These are phyloP conservation scores for Ypsolopha sequella DNA, from an alignment of 2,888 invertebrate genomes.

Conservation along the genomic window DNA sequence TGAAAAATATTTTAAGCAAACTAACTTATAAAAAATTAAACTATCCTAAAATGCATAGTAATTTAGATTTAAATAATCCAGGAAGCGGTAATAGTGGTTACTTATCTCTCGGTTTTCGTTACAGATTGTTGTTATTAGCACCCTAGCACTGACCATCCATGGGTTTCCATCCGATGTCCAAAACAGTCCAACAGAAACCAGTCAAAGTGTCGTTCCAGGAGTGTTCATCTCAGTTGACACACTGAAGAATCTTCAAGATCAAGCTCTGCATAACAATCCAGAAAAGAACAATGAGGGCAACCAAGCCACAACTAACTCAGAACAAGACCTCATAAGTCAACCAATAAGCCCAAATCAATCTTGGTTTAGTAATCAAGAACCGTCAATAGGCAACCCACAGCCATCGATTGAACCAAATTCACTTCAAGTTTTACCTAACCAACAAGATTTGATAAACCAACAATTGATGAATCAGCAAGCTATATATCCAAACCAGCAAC, in stretches of 20 bases:
- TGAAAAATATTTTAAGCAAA: too few species aligned
- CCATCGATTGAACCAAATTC: conserved; percentile 1
- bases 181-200: background rate
- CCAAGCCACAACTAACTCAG: background rate
- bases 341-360: conserved; percentile 2
- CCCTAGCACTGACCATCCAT: background rate
- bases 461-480: conserved; percentile 6
- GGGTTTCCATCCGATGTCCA: background rate
- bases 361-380: too few species aligned
- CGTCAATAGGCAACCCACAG: conserved; percentile 4
- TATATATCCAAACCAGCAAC: conserved; percentile 2
- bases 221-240: conserved; percentile 32
- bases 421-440: background rate
- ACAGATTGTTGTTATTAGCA: conserved; percentile 4
- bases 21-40: too few species aligned
- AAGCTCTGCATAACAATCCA: conserved; percentile 11
- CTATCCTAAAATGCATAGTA: too few species aligned
- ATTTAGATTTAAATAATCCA: too few species aligned
- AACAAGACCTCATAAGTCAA: conserved; percentile 4
- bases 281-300: background rate
- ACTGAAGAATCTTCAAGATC: conserved; percentile 22
- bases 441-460: background rate
- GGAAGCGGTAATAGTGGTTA: too few species aligned
- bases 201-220: conserved; percentile 20
- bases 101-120: background rate